A percentile compares a stretch with the other conserved stretches of the same genome.
phyloP scores from a whole-genome alignment of 2,113 vertebrate genomes.

The Apistogramma diplotaenia region DNA sequence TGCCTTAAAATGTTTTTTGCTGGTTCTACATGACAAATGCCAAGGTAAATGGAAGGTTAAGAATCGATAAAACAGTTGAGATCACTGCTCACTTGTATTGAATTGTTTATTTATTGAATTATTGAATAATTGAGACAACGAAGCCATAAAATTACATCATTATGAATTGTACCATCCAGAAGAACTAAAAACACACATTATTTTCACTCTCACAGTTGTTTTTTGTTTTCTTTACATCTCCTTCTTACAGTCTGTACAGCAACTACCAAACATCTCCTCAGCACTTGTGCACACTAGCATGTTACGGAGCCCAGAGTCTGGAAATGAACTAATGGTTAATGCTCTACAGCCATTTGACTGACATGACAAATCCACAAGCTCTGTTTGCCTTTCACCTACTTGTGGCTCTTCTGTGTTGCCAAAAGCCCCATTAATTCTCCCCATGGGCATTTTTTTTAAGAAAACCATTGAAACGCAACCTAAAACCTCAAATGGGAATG shows the following conservation, averaged over 20 bases:
- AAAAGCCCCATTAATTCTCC: constrained; percentile 67
- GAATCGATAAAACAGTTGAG: constrained; percentile 61
- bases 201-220: neutral
- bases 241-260: constrained; percentile 10
- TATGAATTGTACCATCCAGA: neutral
- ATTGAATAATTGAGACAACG: neutral
- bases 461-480: constrained; percentile 66
- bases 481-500: constrained; percentile 74
- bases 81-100: constrained; percentile 48
- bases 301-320: constrained; percentile 25
- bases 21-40: constrained; percentile 43
- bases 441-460: constrained; percentile 54
- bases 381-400: constrained; percentile 68
- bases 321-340: constrained; percentile 55
- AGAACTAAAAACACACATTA: neutral
- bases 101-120: too few relatives aligned
- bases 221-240: neutral
- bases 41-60: constrained; percentile 52
- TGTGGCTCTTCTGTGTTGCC: constrained; percentile 61
- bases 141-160: constrained; percentile 56
- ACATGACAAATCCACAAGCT: constrained; percentile 47
- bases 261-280: constrained; percentile 19
- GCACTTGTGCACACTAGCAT: constrained; percentile 21
- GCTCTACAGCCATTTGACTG: constrained; percentile 54
- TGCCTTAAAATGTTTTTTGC: constrained; percentile 50